A percentile compares a stretch with the other conserved stretches of the same genome.
These are phyloP conservation scores for Harpagoxenus sublaevis DNA, from an alignment of 2,888 invertebrate genomes.

Conservation along the genomic window DNA sequence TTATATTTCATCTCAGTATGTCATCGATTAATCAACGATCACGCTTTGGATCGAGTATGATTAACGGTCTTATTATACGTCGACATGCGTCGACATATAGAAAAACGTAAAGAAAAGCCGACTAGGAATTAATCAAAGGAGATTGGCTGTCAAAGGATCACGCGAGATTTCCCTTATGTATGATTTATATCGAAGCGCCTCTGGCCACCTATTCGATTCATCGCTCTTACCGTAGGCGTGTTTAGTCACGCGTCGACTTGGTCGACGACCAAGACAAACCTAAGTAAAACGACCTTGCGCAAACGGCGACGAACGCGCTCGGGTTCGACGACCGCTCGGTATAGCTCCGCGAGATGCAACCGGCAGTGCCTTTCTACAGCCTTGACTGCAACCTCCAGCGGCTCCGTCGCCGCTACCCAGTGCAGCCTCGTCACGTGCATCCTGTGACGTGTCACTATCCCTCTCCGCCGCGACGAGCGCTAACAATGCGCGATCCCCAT, in stretches of 20 bases:
- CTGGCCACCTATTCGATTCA: background rate
- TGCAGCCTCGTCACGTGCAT: conserved; percentile 60
- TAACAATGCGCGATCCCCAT: background rate
- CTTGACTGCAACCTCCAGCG: conserved; percentile 80
- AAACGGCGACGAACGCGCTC: conserved; percentile 52
- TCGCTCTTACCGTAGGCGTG: background rate
- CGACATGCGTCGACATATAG: background rate
- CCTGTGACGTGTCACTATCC: conserved; percentile 63
- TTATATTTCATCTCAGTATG: background rate
- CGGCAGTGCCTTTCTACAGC: conserved; percentile 78
- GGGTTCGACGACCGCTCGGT: conserved; percentile 66
- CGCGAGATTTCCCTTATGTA: too few species aligned
- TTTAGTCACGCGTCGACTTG: conserved; percentile 14
- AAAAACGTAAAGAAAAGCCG: background rate
- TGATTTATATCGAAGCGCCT: background rate
- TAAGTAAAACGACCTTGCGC: conserved; percentile 72
- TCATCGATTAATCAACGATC: background rate
- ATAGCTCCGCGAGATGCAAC: conserved; percentile 62
- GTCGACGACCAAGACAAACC: conserved; percentile 56
- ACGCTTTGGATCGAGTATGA: background rate
- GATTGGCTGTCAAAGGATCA: background rate
- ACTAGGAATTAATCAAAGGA: background rate
- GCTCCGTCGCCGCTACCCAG: conserved; percentile 10
- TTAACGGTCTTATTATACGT: background rate
- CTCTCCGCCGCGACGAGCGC: conserved; percentile 20